phyloP scores from a whole-genome alignment of 2,888 invertebrate species.

The Clostera curtula region DNA sequence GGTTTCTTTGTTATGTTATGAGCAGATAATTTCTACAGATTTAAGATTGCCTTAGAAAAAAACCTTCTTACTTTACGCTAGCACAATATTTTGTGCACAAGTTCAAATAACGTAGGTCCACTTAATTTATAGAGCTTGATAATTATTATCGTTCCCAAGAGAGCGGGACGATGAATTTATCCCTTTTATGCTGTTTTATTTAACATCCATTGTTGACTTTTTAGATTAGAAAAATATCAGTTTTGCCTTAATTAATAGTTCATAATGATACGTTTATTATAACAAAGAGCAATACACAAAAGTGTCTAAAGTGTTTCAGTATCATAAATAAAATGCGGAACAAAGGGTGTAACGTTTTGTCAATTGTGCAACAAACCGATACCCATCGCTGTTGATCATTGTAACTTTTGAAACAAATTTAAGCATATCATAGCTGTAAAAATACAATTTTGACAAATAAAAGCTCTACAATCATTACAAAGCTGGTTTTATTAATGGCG shows the following conservation, averaged over 20 bases:
- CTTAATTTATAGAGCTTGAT: conserved; percentile 65
- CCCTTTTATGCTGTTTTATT: conserved; percentile 66
- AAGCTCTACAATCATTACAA: conserved; percentile 78
- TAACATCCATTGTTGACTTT: conserved; percentile 72
- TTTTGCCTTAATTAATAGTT: conserved; percentile 72
- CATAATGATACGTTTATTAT: conserved; percentile 64
- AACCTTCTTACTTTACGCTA: conserved; percentile 49
- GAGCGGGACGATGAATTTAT: conserved; percentile 42
- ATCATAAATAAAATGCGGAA: conserved; percentile 52
- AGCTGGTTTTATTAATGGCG: conserved; percentile 42
- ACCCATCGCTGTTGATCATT: conserved; percentile 75
- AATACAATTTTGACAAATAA: conserved; percentile 88
- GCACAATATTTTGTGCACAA: conserved; percentile 62
- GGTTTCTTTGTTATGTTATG: conserved; percentile 16
- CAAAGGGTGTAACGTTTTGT: conserved; percentile 62
- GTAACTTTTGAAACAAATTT: conserved; percentile 82
- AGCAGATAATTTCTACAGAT: too few species aligned
- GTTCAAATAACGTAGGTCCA: conserved; percentile 72
- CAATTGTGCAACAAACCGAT: conserved; percentile 63
- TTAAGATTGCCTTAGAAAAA: too few species aligned
- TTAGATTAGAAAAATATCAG: conserved; percentile 70
- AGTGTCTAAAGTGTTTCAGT: conserved; percentile 60
- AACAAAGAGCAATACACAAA: conserved; percentile 65
- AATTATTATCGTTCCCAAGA: conserved; percentile 45
- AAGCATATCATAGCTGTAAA: conserved; percentile 96